Evolutionary conservation across 2,113 vertebrate genomes (phyloP).

Genomic region (Drymodes brunneopygia): DNA sequence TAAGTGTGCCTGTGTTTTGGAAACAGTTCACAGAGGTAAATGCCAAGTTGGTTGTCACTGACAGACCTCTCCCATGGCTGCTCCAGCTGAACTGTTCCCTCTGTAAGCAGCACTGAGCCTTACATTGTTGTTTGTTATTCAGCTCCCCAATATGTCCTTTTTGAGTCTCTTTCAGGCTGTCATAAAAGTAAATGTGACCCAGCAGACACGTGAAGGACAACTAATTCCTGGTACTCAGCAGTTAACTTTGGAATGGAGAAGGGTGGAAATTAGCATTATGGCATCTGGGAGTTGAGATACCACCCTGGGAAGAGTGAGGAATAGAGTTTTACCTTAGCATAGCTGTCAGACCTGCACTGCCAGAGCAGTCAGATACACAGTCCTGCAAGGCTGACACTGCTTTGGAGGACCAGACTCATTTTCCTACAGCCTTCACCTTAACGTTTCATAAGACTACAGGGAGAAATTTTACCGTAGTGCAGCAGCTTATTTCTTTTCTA

Average conservation of each 20-base stretch:
- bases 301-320: not conserved
- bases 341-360: not conserved
- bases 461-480: not conserved
- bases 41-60: not conserved
- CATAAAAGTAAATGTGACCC: not conserved
- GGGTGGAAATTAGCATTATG: not conserved
- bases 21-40: not conserved
- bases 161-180: not conserved
- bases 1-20: not conserved
- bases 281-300: not conserved
- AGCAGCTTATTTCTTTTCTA: slow-evolving; percentile 7
- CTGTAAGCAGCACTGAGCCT: not conserved
- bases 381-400: not conserved
- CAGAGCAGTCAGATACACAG: not conserved
- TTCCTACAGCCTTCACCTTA: slow-evolving; percentile 3
- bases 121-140: not conserved
- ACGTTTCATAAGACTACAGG: not conserved
- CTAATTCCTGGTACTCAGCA: not conserved
- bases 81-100: not conserved
- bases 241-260: not conserved
- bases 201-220: not conserved
- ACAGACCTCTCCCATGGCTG: accelerated
- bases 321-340: not conserved
- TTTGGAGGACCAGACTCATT: not conserved
- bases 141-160: not conserved